Evolutionary conservation across 2,888 invertebrate species (phyloP).

Genomic region (Trisateles emortualis): DNA sequence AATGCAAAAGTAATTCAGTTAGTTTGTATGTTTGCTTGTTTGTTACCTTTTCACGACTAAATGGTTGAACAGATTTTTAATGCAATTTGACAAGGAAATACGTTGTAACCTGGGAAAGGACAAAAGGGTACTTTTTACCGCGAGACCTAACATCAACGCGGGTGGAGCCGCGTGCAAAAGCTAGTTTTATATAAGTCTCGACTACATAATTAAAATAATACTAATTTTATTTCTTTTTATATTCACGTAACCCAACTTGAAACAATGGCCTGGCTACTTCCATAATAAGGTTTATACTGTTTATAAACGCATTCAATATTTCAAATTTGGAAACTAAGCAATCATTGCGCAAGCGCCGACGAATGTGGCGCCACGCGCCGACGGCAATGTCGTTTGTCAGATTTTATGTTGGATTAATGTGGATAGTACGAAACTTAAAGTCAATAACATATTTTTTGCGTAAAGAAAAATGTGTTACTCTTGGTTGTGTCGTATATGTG

Average conservation of each 20-base stretch:
- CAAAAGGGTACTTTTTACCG: too few species aligned
- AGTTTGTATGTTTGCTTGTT: too few species aligned
- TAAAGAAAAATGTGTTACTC: too few species aligned
- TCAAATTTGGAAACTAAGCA: slow-evolving; percentile 74
- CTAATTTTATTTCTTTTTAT: slow-evolving; percentile 13
- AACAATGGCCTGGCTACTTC: slow-evolving; percentile 50
- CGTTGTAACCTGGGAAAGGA: too few species aligned
- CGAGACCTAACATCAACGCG: too few species aligned
- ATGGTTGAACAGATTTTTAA: too few species aligned
- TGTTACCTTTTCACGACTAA: too few species aligned
- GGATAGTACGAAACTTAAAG: slow-evolving; percentile 53
- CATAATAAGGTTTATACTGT: slow-evolving; percentile 67
- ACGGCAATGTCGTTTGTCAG: slow-evolving; percentile 57
- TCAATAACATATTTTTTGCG: too few species aligned
- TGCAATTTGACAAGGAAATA: too few species aligned
- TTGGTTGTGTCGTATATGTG: too few species aligned
- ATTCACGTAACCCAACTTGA: slow-evolving; percentile 23
- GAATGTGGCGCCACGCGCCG: slow-evolving; percentile 67
- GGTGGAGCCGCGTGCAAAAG: too few species aligned
- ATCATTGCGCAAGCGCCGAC: slow-evolving; percentile 68
- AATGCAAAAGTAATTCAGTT: too few species aligned
- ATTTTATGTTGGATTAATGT: slow-evolving; percentile 35
- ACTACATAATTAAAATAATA: slow-evolving; percentile 1
- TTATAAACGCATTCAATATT: slow-evolving; percentile 70
- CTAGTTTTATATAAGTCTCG: background rate